These are phyloP conservation scores for Sebastes fasciatus DNA, from an alignment of 2,113 vertebrate species.

Conservation along the genomic window DNA sequence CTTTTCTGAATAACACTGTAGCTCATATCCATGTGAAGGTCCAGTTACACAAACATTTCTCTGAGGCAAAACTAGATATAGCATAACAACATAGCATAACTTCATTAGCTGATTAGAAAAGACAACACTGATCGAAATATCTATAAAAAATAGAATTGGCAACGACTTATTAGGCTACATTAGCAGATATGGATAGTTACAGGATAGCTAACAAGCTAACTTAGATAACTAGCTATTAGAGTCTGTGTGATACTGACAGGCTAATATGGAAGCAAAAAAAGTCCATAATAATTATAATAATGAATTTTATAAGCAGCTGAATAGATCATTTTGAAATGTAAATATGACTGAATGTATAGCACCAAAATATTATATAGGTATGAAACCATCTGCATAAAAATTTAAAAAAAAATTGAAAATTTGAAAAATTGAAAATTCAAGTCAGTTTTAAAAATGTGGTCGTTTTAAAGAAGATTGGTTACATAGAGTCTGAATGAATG, in stretches of 20 bases:
- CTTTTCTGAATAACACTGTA: conserved; percentile 28
- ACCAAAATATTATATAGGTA: no score
- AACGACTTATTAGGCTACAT: background rate
- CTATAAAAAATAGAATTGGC: background rate
- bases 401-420: no score
- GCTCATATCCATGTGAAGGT: background rate
- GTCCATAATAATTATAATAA: background rate
- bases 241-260: background rate
- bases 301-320: background rate
- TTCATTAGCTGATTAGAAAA: background rate
- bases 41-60: conserved; percentile 20
- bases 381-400: background rate
- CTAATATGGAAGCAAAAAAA: background rate
- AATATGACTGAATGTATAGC: background rate
- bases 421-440: background rate
- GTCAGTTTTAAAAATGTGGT: background rate
- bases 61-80: background rate
- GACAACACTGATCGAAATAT: conserved; percentile 22
- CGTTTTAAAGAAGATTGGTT: background rate
- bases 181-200: background rate
- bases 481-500: background rate
- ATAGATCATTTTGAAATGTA: background rate
- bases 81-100: conserved; percentile 1
- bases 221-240: background rate
- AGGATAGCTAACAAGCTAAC: background rate